These are phyloP conservation scores for Drosophila ananassae DNA, from an alignment of 1,140 invertebrate species.

Conservation along the genomic window DNA sequence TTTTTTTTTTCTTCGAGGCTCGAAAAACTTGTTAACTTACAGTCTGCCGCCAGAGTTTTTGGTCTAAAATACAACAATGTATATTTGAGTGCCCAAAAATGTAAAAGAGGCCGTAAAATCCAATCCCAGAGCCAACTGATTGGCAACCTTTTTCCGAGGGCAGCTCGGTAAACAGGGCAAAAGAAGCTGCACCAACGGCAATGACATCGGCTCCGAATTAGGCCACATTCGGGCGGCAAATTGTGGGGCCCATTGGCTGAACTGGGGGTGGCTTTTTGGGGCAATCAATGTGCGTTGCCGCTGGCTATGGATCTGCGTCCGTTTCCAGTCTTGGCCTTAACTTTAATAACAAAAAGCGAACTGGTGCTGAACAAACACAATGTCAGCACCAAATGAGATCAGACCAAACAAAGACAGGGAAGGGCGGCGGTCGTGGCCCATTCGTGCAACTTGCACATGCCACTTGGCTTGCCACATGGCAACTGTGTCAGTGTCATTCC, in stretches of 20 bases:
- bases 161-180: constrained; percentile 20
- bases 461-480: constrained; percentile 36
- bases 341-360: constrained; percentile 67
- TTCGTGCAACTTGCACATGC: constrained; percentile 50
- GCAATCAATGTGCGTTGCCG: constrained; percentile 61
- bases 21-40: constrained; percentile 1
- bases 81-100: constrained; percentile 37
- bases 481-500: constrained; percentile 75
- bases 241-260: constrained; percentile 26
- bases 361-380: constrained; percentile 61
- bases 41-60: constrained; percentile 23
- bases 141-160: constrained; percentile 30
- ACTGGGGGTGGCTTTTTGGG: neutral
- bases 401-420: constrained; percentile 25
- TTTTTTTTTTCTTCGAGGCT: neutral
- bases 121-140: constrained; percentile 41
- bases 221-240: constrained; percentile 61
- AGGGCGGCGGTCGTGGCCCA: constrained; percentile 14
- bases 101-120: constrained; percentile 49
- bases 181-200: constrained; percentile 26
- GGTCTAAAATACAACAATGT: constrained; percentile 25
- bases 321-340: constrained; percentile 46
- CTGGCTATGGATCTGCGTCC: constrained; percentile 49
- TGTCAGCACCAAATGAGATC: constrained; percentile 71
- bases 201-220: constrained; percentile 54